Conservation (phyloP, 2,797 vertebrate genomes). For the Sarcophilus harrisii region DNA sequence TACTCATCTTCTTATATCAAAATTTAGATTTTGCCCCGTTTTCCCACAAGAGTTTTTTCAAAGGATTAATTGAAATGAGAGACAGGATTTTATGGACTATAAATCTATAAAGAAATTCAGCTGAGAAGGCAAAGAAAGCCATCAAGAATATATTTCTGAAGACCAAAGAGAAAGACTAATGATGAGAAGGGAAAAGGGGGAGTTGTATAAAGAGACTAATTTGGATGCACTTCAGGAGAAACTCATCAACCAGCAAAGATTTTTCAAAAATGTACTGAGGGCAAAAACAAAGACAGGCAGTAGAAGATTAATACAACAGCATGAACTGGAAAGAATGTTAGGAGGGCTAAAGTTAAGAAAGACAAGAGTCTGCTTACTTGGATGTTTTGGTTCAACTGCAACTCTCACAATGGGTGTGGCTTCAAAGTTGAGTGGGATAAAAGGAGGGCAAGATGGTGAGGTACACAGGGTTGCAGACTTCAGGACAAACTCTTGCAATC, state of each 20-base stretch:
- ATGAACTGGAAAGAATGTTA: neutral
- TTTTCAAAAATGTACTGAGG: neutral
- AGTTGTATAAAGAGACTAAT: neutral
- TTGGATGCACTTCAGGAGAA: neutral
- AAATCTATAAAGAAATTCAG: neutral
- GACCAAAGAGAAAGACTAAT: neutral
- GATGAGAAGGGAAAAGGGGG: neutral
- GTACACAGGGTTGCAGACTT: slow-evolving; percentile 96
- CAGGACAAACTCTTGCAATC: slow-evolving; percentile 92
- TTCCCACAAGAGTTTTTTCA: rapidly evolving
- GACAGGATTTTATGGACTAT: neutral
- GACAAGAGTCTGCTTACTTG: slow-evolving; percentile 88
- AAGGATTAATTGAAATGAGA: neutral
- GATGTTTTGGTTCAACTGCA: slow-evolving; percentile 95
- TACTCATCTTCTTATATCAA: neutral
- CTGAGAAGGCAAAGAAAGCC: neutral
- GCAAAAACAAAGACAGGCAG: neutral
- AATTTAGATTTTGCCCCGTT: neutral
- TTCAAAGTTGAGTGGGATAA: slow-evolving; percentile 95
- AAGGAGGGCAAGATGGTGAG: slow-evolving; percentile 91
- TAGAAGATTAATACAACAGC: neutral
- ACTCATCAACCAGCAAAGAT: neutral
- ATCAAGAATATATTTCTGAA: neutral
- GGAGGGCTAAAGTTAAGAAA: neutral
- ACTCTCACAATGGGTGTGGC: slow-evolving; percentile 96